Evolutionary conservation across 1,140 invertebrate species (phyloP), one percentile per base, ranked within the genome.

Genomic region (Prorops nasuta): DNA sequence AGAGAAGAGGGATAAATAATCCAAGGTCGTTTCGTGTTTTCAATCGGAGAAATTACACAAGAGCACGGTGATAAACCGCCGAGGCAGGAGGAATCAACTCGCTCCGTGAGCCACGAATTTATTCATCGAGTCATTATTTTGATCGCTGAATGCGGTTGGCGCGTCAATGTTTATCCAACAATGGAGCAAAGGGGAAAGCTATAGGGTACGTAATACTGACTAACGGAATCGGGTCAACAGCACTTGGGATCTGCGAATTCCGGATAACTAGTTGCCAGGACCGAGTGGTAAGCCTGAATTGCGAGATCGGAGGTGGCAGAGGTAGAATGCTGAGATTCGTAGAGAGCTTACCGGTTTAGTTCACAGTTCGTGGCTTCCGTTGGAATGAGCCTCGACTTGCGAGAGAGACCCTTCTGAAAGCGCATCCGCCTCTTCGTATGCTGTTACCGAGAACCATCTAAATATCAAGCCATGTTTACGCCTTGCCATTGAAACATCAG

Each of bases 401-500:
- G 18, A 9, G 16, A 38, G 43, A 14, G 19, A 31, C 28, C 37
- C 28, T 22, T 38, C 22, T 51, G 44, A 60, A 54, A 44, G 35
- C 39, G 31, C 31, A 47, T 56, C 44, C 47, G 44, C 10, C 35
- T 42, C 31, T 49, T n/a, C n/a, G 39, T 7, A 18, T 3, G 16
- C 8, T 3, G 3, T n/a, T 20, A 32, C 34, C 46, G 24, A 22
- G 44, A 17, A 34, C 16, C 44, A 18, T 24, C 28, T 38, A 51
- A 46, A 60, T 48, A 38, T 16, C 8, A 31, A 37, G 32, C 28
- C 28, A 32, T 53, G 52, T 56, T 56, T 54, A 50, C 44, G 41
- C 37, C 46, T 51, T 37, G 39, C 52, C 54, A 49, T 47, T 50
- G 51, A 47, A 57, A 61, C 51, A 54, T 61, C 47, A 54, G 60